phyloP scores from a whole-genome alignment of 2,888 invertebrate genomes.

The Heliconius sara region DNA sequence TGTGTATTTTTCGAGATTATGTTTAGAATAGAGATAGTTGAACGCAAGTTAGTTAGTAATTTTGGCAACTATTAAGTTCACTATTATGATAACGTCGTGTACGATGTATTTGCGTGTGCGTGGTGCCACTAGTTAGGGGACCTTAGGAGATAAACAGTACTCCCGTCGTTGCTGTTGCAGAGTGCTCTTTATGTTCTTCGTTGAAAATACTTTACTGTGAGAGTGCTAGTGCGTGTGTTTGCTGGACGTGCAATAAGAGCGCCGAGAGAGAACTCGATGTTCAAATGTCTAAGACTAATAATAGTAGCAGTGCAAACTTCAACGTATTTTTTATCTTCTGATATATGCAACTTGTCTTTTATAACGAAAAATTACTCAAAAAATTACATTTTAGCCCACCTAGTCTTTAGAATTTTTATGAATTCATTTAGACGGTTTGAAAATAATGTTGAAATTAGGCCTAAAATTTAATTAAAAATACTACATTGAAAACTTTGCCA shows the following conservation, averaged over 20 bases:
- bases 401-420: slow-evolving; percentile 77
- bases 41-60: slow-evolving; percentile 71
- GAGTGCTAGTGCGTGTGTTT: slow-evolving; percentile 44
- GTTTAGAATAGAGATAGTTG: slow-evolving; percentile 74
- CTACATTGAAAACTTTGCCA: slow-evolving; percentile 85
- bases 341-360: slow-evolving; percentile 32
- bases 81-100: slow-evolving; percentile 55
- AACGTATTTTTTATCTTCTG: slow-evolving; percentile 34
- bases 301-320: slow-evolving; percentile 35
- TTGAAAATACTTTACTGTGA: slow-evolving; percentile 35
- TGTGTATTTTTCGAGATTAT: slow-evolving; percentile 83
- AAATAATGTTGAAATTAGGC: slow-evolving; percentile 70
- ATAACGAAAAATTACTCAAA: slow-evolving; percentile 47
- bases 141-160: slow-evolving; percentile 54
- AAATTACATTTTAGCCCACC: slow-evolving; percentile 72
- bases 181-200: slow-evolving; percentile 39
- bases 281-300: slow-evolving; percentile 31
- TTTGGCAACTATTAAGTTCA: slow-evolving; percentile 70
- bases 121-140: slow-evolving; percentile 66
- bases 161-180: slow-evolving; percentile 41
- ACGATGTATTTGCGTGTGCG: slow-evolving; percentile 61
- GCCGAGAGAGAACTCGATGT: slow-evolving; percentile 43
- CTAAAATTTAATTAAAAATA: slow-evolving; percentile 64
- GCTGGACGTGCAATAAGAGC: slow-evolving; percentile 50
- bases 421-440: slow-evolving; percentile 71